These are phyloP conservation scores for Calameuta pallipes DNA, from an alignment of 2,888 invertebrate species.

Conservation along the genomic window DNA sequence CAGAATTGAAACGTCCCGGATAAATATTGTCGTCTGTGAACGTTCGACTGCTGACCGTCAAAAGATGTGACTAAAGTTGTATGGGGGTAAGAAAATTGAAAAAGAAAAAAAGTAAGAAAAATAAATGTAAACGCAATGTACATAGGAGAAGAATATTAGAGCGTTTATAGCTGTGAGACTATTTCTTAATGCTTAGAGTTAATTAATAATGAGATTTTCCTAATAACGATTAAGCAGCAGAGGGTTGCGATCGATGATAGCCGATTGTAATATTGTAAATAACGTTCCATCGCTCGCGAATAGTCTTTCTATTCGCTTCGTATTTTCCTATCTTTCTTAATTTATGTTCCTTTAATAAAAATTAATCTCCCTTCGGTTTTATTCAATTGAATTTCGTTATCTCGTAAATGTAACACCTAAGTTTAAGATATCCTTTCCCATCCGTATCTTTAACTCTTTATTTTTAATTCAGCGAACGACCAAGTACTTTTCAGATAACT, in stretches of 20 bases:
- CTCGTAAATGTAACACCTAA: background rate
- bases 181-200: conserved; percentile 12
- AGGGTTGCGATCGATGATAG: background rate
- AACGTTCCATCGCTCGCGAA: background rate
- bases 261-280: background rate
- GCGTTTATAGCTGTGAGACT: conserved; percentile 23
- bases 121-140: conserved; percentile 6
- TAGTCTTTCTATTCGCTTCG: background rate
- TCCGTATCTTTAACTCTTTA: background rate
- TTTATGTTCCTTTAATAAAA: background rate
- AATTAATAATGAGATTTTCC: background rate
- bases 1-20: background rate
- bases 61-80: background rate
- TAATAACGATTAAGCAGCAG: background rate
- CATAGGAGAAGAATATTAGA: conserved; percentile 7
- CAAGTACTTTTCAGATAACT: background rate
- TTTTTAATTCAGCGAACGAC: background rate
- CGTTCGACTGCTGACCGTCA: background rate
- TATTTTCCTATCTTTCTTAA: background rate
- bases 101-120: background rate
- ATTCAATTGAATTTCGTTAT: background rate
- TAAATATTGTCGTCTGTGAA: background rate
- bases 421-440: background rate
- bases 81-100: background rate
- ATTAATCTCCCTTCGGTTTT: too few species aligned